Evolutionary conservation across 2,113 vertebrate species (phyloP).

Genomic region (Apodemus sylvaticus): DNA sequence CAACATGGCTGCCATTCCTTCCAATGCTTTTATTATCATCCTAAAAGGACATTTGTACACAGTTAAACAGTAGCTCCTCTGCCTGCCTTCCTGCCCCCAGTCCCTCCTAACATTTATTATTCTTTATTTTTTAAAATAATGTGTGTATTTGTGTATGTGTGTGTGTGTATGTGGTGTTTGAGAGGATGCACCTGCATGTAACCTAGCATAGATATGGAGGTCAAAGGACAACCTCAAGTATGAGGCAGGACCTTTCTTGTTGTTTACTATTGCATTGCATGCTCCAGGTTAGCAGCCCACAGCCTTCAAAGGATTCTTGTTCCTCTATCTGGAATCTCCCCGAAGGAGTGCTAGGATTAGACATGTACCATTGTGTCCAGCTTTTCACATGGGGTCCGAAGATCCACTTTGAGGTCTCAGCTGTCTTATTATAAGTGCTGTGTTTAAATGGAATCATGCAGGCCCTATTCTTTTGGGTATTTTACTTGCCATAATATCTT

Average conservation of each 20-base stretch:
- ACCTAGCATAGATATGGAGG: neutral
- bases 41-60: neutral
- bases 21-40: neutral
- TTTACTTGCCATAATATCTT: neutral
- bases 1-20: neutral
- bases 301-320: neutral
- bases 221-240: neutral
- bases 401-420: neutral
- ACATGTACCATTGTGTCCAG: neutral
- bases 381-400: neutral
- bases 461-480: neutral
- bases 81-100: neutral
- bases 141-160: neutral
- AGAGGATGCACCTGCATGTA: neutral
- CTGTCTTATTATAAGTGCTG: neutral
- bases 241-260: neutral
- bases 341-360: neutral
- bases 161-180: neutral
- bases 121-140: neutral
- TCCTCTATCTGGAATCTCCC: neutral
- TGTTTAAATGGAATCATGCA: neutral
- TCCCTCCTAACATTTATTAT: neutral
- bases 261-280: neutral
- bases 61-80: neutral
- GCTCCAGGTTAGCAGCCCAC: neutral